These are phyloP conservation scores for Ditula angustiorana DNA, from an alignment of 2,888 invertebrate genomes.

Conservation along the genomic window DNA sequence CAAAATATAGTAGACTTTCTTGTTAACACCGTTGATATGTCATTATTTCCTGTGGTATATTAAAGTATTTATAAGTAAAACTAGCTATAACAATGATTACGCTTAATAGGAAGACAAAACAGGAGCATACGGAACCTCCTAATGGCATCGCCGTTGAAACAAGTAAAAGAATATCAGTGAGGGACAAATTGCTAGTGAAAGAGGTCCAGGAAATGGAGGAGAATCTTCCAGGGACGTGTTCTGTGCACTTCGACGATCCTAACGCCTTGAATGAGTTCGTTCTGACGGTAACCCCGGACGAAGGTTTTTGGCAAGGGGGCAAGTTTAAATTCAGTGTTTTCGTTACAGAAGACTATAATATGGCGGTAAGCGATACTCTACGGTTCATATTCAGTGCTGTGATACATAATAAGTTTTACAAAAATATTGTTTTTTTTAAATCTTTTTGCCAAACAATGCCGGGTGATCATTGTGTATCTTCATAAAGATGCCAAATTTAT, in stretches of 20 bases:
- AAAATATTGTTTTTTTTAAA: too few relatives aligned
- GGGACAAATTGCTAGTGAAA: slow-evolving; percentile 92
- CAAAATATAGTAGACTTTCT: slow-evolving; percentile 41
- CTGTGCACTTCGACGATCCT: slow-evolving; percentile 92
- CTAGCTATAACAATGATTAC: slow-evolving; percentile 87
- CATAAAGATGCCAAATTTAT: too few relatives aligned
- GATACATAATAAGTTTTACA: not conserved
- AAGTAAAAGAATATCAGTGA: slow-evolving; percentile 88
- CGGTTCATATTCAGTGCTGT: not conserved
- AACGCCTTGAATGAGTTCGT: slow-evolving; percentile 93
- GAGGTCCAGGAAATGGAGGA: slow-evolving; percentile 96
- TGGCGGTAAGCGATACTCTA: slow-evolving; percentile 89
- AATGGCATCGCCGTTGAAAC: slow-evolving; percentile 72
- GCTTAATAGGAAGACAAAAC: slow-evolving; percentile 89
- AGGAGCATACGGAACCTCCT: slow-evolving; percentile 80
- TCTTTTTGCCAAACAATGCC: too few relatives aligned
- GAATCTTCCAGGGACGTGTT: slow-evolving; percentile 92
- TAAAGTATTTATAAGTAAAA: slow-evolving; percentile 41
- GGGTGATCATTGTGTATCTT: too few relatives aligned
- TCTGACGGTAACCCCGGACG: slow-evolving; percentile 92
- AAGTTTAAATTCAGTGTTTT: slow-evolving; percentile 93
- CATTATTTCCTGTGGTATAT: slow-evolving; percentile 43
- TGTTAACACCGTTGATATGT: slow-evolving; percentile 52
- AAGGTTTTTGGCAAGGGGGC: slow-evolving; percentile 96
- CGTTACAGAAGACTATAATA: slow-evolving; percentile 98